Evolutionary conservation across 2,797 vertebrate genomes (phyloP).

Genomic region (Rousettus madagascariensis): DNA sequence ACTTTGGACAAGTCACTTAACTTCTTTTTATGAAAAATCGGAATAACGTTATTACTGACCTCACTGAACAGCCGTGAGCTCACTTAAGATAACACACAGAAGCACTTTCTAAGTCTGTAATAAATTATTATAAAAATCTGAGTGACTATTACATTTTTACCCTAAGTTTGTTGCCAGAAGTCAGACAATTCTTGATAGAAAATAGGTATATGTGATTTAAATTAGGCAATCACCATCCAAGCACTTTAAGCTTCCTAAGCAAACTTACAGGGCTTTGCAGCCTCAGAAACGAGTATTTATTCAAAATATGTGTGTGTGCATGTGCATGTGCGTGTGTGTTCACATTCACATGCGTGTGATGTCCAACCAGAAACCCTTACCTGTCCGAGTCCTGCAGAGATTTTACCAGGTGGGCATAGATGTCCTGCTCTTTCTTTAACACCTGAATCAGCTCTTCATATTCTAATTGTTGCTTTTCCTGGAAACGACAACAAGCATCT

Average conservation of each 20-base stretch:
- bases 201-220: neutral
- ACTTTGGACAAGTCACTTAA: neutral
- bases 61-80: neutral
- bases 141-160: neutral
- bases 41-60: neutral
- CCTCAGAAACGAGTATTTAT: neutral
- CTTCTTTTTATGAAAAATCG: neutral
- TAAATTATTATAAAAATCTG: neutral
- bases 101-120: neutral
- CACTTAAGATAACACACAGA: neutral
- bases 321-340: neutral
- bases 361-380: conserved; percentile 81
- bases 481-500: conserved; percentile 66
- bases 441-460: conserved; percentile 89
- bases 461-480: conserved; percentile 86
- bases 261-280: neutral
- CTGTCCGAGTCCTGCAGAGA: conserved; percentile 93
- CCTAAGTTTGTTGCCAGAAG: neutral
- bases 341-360: neutral
- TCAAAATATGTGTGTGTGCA: neutral
- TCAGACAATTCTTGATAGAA: neutral
- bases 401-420: conserved; percentile 91
- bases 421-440: conserved; percentile 92
- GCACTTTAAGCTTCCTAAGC: neutral
- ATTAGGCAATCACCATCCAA: neutral